A percentile compares a stretch with the other conserved stretches of the same genome.
These are phyloP conservation scores for Callocephalon fimbriatum DNA, from an alignment of 2,113 vertebrate species.

Conservation along the genomic window DNA sequence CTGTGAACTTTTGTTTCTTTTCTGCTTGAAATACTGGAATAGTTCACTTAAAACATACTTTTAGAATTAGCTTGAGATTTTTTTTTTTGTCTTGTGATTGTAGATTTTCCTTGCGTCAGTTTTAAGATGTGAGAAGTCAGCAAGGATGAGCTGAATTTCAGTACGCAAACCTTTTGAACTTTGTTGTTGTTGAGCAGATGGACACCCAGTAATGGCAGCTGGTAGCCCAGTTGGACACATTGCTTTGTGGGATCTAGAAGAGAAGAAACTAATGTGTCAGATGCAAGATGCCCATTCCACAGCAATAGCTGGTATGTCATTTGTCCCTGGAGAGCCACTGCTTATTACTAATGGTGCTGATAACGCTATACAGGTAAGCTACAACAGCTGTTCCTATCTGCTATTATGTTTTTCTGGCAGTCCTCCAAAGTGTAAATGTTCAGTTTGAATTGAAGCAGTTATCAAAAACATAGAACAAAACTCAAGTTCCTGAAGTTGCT, in stretches of 20 bases:
- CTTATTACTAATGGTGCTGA: slow-evolving; percentile 92
- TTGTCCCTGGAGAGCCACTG: slow-evolving; percentile 91
- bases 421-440: neutral
- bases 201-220: slow-evolving; percentile 90
- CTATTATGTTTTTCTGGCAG: neutral
- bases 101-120: neutral
- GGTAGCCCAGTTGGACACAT: slow-evolving; percentile 93
- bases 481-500: neutral
- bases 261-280: slow-evolving; percentile 87
- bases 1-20: neutral
- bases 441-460: neutral
- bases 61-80: neutral
- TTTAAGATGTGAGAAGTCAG: neutral
- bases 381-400: neutral
- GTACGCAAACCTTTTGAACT: neutral
- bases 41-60: neutral
- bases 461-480: neutral
- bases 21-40: neutral
- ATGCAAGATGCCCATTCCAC: slow-evolving; percentile 90
- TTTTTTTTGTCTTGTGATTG: neutral
- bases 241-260: slow-evolving; percentile 94
- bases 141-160: neutral
- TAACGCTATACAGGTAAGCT: slow-evolving; percentile 90
- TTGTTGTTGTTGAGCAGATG: slow-evolving; percentile 78
- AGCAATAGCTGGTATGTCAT: slow-evolving; percentile 88